phyloP scores from a whole-genome alignment of 1,140 invertebrate genomes.

The Drosophila punjabiensis region DNA sequence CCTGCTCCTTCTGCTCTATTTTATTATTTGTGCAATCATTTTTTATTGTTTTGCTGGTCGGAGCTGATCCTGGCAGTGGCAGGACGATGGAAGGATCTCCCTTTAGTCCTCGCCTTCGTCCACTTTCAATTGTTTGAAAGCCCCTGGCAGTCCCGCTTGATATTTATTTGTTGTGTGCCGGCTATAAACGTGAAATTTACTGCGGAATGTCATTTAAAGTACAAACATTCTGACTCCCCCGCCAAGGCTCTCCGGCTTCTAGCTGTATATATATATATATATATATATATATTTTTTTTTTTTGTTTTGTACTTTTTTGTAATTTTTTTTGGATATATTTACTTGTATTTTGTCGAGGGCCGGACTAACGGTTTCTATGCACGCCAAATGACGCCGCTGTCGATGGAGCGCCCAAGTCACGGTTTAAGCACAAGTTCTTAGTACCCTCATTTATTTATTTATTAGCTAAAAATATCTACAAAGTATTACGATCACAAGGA shows the following conservation, averaged over 20 bases:
- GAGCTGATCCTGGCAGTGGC: slow-evolving; percentile 40
- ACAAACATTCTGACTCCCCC: slow-evolving; percentile 59
- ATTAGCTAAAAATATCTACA: neutral
- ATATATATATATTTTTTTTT: neutral
- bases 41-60: slow-evolving; percentile 59
- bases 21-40: slow-evolving; percentile 57
- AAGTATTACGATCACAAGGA: neutral
- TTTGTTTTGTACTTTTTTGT: slow-evolving; percentile 11
- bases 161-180: slow-evolving; percentile 82
- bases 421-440: neutral
- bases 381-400: slow-evolving; percentile 76
- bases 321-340: slow-evolving; percentile 32
- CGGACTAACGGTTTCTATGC: slow-evolving; percentile 77
- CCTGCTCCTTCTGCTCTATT: slow-evolving; percentile 18
- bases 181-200: slow-evolving; percentile 84
- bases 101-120: neutral
- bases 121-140: slow-evolving; percentile 49
- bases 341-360: slow-evolving; percentile 46
- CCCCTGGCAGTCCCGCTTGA: slow-evolving; percentile 43
- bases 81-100: slow-evolving; percentile 31
- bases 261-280: slow-evolving; percentile 1
- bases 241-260: neutral
- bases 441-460: neutral
- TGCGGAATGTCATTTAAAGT: slow-evolving; percentile 83
- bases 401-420: slow-evolving; percentile 24